Percentiles rank a stretch among this genome's conserved stretches.
Evolutionary conservation across 2,888 invertebrate genomes (phyloP).

Genomic region (Euphydryas editha): DNA sequence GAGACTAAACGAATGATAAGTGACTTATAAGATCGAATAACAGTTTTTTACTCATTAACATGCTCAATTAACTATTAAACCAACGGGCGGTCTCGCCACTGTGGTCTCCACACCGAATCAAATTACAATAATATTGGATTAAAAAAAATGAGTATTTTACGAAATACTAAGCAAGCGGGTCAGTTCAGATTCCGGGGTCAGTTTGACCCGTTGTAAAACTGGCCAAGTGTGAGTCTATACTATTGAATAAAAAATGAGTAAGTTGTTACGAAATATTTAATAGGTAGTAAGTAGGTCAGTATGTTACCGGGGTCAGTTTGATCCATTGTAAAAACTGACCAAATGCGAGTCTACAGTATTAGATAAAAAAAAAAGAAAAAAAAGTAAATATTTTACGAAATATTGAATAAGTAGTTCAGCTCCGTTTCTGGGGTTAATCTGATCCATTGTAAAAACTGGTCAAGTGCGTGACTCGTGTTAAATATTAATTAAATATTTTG

Average conservation of each 20-base stretch:
- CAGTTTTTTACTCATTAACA: conserved; percentile 28
- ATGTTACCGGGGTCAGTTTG: too few species aligned
- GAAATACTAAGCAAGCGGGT: background rate
- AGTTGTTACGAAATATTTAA: too few species aligned
- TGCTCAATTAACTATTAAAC: conserved; percentile 24
- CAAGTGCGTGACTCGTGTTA: too few species aligned
- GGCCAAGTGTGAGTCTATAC: too few species aligned
- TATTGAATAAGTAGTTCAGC: background rate
- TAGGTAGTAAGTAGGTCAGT: too few species aligned
- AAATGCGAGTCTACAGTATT: too few species aligned
- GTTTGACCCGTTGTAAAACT: background rate
- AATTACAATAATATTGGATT: background rate
- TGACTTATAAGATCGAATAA: conserved; percentile 12
- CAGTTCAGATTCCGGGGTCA: background rate
- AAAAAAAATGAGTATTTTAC: background rate
- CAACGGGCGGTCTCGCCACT: conserved; percentile 26
- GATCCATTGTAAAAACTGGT: background rate
- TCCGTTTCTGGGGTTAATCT: background rate
- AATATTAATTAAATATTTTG: too few species aligned
- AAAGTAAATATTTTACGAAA: background rate
- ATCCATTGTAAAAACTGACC: too few species aligned
- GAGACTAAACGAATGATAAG: background rate
- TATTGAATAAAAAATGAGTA: too few species aligned
- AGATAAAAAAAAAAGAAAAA: too few species aligned
- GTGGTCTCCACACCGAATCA: conserved; percentile 8